These are phyloP conservation scores for Stichopus horrens DNA, from an alignment of 53 echinoderm and acorn worm genomes.

Conservation along the genomic window DNA sequence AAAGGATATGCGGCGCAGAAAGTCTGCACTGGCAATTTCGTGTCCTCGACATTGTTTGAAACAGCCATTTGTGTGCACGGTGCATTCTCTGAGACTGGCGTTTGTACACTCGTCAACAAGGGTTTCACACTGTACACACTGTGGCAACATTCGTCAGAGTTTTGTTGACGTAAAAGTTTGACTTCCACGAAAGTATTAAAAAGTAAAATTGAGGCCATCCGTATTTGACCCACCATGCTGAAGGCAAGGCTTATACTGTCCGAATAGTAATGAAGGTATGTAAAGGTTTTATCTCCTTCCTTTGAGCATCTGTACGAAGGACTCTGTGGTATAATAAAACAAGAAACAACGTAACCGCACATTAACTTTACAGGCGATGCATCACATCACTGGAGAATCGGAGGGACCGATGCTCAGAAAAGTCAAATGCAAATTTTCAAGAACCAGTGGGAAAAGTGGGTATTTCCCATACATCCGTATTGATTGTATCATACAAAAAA, in stretches of 20 bases:
- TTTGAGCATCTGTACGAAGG: slow-evolving; percentile 86
- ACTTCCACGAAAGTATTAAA: slow-evolving; percentile 95
- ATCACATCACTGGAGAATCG: no score
- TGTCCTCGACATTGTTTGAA: slow-evolving; percentile 50
- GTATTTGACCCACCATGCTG: slow-evolving; percentile 94
- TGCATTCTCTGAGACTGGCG: slow-evolving; percentile 35
- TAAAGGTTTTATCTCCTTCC: slow-evolving; percentile 45
- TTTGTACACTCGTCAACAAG: slow-evolving; percentile 27
- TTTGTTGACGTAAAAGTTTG: slow-evolving; percentile 43
- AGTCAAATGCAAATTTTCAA: no score
- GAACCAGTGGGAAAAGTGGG: no score
- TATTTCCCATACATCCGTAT: no score
- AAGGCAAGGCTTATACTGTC: slow-evolving; percentile 80
- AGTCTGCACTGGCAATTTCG: slow-evolving; percentile 67
- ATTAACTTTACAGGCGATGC: no score
- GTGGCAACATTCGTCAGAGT: slow-evolving; percentile 47
- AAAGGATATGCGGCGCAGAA: slow-evolving; percentile 91
- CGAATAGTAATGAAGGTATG: slow-evolving; percentile 78
- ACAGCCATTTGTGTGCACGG: slow-evolving; percentile 6
- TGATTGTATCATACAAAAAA: no score
- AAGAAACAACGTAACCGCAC: not conserved
- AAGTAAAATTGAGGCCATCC: slow-evolving; percentile 87
- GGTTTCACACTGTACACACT: slow-evolving; percentile 50
- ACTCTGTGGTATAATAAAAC: slow-evolving; percentile 32
- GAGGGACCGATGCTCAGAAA: no score